These are phyloP conservation scores for Nephrotoma guestfalica DNA, from an alignment of 2,888 invertebrate genomes.

Conservation along the genomic window DNA sequence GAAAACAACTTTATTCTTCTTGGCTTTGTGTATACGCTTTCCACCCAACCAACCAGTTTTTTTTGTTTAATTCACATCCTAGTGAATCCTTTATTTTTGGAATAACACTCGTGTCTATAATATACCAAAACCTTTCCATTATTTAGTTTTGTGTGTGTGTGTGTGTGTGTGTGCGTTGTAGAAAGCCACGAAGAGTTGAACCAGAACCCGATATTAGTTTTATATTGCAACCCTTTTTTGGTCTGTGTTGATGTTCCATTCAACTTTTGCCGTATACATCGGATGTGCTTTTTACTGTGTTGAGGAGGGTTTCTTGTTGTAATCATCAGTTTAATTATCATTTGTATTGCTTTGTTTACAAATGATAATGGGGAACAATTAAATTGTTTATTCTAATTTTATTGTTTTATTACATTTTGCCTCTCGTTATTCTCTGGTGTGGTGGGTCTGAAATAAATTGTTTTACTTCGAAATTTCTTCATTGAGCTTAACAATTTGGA, in stretches of 20 bases:
- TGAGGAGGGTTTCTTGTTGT: neutral
- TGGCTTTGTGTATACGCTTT: neutral
- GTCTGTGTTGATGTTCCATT: neutral
- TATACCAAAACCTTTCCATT: neutral
- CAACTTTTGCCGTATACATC: neutral
- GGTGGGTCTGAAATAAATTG: neutral
- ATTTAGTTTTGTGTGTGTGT: neutral
- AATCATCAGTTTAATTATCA: neutral
- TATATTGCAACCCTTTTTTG: neutral
- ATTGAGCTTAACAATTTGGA: neutral
- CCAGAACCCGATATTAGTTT: neutral
- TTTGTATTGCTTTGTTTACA: neutral
- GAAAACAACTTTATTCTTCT: neutral
- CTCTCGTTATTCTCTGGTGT: neutral
- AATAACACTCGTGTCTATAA: neutral
- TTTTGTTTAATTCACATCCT: neutral
- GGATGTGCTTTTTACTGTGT: neutral
- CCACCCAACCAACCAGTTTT: neutral
- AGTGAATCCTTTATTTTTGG: neutral
- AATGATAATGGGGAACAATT: neutral
- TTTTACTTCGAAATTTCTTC: neutral
- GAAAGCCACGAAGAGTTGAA: neutral
- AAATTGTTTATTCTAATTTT: neutral
- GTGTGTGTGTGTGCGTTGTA: neutral
- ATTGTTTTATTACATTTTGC: neutral